Percentiles rank a stretch among this genome's conserved stretches.
phyloP scores from a whole-genome alignment of 2,797 vertebrate genomes.

The Acrocephalus scirpaceus region DNA sequence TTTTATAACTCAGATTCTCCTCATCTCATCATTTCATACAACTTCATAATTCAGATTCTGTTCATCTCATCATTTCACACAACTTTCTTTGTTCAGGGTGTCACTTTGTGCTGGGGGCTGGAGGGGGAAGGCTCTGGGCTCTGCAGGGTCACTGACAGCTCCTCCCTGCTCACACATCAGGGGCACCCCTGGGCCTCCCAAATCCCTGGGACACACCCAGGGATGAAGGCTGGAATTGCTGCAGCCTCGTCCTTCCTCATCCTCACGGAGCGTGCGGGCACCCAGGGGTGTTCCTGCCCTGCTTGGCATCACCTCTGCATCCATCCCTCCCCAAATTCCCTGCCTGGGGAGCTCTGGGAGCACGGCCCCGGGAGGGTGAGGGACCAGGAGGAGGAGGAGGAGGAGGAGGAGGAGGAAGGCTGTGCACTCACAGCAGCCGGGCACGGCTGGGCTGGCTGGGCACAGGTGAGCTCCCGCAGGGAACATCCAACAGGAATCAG shows the following conservation, averaged over 20 bases:
- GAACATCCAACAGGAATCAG: accelerated
- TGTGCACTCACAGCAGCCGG: neutral
- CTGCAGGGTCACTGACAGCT: too few relatives aligned
- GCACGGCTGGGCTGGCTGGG: neutral
- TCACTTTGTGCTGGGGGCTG: neutral
- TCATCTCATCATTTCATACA: too few relatives aligned
- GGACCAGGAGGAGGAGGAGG: too few relatives aligned
- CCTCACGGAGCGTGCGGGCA: accelerated
- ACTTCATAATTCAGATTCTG: too few relatives aligned
- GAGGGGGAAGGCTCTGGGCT: neutral
- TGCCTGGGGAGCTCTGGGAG: too few relatives aligned
- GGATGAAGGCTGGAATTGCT: neutral
- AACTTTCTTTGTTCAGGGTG: neutral
- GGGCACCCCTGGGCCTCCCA: neutral
- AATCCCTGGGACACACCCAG: neutral
- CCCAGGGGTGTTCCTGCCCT: accelerated
- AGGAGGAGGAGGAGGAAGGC: neutral
- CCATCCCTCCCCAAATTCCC: too few relatives aligned
- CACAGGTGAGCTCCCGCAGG: neutral
- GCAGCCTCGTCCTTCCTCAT: neutral
- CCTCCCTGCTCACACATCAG: accelerated
- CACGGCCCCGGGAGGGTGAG: neutral
- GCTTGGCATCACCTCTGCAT: neutral
- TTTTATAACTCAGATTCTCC: neutral
- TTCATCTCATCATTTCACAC: too few relatives aligned